phyloP scores from a whole-genome alignment of 2,888 invertebrate genomes.

The Sarcophaga rosellei region DNA sequence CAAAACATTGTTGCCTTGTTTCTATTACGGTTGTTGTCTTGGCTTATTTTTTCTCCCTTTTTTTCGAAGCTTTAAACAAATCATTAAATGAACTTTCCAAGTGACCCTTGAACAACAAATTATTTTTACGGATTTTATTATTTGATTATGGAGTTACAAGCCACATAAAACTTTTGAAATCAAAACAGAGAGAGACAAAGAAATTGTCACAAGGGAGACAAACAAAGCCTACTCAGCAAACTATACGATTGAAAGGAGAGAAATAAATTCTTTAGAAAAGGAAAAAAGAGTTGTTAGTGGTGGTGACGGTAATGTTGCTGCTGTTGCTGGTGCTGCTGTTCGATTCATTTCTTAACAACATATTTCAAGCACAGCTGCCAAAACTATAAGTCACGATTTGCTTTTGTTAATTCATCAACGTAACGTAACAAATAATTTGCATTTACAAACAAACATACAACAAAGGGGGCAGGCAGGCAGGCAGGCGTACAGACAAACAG shows the following conservation, averaged over 20 bases:
- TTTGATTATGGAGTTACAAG: not conserved
- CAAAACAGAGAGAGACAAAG: conserved; percentile 36
- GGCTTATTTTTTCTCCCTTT: not conserved
- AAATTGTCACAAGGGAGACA: not conserved
- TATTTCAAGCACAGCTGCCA: conserved; percentile 69
- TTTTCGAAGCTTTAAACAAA: conserved; percentile 9
- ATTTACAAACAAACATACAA: conserved; percentile 57
- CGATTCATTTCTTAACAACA: conserved; percentile 58
- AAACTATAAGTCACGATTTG: conserved; percentile 71
- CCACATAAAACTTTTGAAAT: not conserved
- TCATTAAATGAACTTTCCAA: conserved; percentile 50
- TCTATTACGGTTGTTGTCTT: not conserved
- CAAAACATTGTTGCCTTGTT: not conserved
- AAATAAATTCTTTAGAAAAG: conserved; percentile 36
- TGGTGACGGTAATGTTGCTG: conserved; percentile 24
- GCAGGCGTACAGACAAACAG: conserved; percentile 6
- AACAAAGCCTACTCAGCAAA: conserved; percentile 31
- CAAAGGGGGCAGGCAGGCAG: conserved; percentile 38
- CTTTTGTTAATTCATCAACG: conserved; percentile 71
- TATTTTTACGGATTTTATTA: conserved; percentile 36
- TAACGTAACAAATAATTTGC: conserved; percentile 70
- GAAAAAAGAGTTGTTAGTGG: not conserved
- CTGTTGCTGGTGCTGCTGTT: conserved; percentile 30
- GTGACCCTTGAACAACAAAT: conserved; percentile 62
- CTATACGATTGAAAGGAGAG: not conserved